Conservation (phyloP, 2,888 invertebrate species). For the Orchesella flavescens region DNA sequence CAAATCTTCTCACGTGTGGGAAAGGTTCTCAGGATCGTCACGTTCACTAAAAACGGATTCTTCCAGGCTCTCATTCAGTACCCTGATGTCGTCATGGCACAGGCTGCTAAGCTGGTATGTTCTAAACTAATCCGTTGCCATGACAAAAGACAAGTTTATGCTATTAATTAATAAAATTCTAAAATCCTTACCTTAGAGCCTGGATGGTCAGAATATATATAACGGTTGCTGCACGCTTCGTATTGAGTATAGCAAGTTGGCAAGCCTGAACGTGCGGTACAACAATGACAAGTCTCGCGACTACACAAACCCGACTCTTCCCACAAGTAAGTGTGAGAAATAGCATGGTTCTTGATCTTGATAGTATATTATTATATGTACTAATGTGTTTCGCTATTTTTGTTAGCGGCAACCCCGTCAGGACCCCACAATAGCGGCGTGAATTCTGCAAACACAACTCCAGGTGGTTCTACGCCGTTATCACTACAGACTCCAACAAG, state of each 20-base stretch:
- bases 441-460: constrained; percentile 1
- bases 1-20: constrained; percentile 97
- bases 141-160: too few species aligned
- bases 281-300: constrained; percentile 99
- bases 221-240: constrained; percentile 99
- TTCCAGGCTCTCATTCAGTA: constrained; percentile 99
- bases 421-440: not conserved
- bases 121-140: too few species aligned
- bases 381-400: not conserved
- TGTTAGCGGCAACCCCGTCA: not conserved
- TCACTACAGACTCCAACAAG: not conserved
- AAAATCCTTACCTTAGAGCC: constrained; percentile 84
- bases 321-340: constrained; percentile 88
- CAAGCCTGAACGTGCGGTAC: constrained; percentile 98
- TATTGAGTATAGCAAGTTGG: constrained; percentile 99
- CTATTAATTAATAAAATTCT: too few species aligned
- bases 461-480: not conserved
- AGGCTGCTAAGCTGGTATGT: constrained; percentile 95
- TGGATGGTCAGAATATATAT: constrained; percentile 99
- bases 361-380: too few species aligned
- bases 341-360: too few species aligned
- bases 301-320: constrained; percentile 98
- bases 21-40: constrained; percentile 99
- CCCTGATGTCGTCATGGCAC: constrained; percentile 96
- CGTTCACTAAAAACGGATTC: constrained; percentile 99